Conservation (phyloP, 2,797 vertebrate genomes). For the Gadopsis marmoratus region DNA sequence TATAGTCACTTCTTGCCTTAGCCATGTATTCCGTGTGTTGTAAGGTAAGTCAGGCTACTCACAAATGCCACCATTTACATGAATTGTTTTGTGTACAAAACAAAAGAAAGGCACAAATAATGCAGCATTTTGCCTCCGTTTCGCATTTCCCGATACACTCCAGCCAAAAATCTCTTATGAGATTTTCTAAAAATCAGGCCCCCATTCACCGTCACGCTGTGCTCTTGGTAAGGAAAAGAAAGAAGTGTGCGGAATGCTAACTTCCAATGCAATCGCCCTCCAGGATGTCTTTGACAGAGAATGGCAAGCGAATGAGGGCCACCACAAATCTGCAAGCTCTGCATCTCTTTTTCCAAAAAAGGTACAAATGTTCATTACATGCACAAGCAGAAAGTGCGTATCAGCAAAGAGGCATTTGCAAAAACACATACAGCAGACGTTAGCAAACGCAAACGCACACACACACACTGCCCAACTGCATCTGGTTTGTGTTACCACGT, state of each 20-base stretch:
- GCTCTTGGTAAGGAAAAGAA: constrained; percentile 25
- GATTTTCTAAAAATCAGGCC: not conserved
- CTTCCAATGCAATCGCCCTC: constrained; percentile 22
- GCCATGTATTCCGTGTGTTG: too few relatives aligned
- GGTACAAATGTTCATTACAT: constrained; percentile 59
- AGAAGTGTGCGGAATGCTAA: constrained; percentile 11
- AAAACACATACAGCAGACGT: constrained; percentile 65
- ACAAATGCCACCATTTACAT: not conserved
- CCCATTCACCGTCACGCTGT: constrained; percentile 4
- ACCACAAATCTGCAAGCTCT: constrained; percentile 62
- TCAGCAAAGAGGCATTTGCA: constrained; percentile 70
- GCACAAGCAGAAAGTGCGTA: constrained; percentile 58
- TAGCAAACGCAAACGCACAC: constrained; percentile 37
- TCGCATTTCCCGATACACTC: not conserved
- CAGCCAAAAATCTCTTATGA: not conserved
- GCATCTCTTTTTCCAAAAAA: constrained; percentile 61
- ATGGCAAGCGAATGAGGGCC: not conserved
- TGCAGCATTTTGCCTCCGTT: not conserved
- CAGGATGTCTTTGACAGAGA: constrained; percentile 26
- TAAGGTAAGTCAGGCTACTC: not conserved
- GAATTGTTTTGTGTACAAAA: not conserved
- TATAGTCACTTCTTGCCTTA: not conserved
- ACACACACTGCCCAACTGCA: constrained; percentile 69
- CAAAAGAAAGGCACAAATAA: not conserved
- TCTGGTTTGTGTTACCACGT: constrained; percentile 86